phyloP scores from a whole-genome alignment of 2,888 invertebrate genomes.

The Leptura quadrifasciata region DNA sequence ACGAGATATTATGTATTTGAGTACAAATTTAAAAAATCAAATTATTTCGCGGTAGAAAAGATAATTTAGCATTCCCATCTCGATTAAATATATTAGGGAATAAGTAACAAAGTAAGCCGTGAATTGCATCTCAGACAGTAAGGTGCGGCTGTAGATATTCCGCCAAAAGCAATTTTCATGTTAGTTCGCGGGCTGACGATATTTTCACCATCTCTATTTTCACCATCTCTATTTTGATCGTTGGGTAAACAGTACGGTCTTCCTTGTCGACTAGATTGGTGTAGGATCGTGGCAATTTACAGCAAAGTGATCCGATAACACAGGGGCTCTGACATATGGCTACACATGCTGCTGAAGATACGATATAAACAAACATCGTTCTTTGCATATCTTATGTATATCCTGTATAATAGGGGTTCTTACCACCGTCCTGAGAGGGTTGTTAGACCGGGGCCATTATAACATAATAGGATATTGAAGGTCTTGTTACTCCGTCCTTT shows the following conservation, averaged over 20 bases:
- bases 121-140: conserved; percentile 61
- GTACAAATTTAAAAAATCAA: conserved; percentile 18
- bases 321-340: conserved; percentile 72
- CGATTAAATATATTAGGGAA: conserved; percentile 65
- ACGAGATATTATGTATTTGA: background rate
- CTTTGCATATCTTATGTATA: conserved; percentile 73
- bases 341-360: conserved; percentile 72
- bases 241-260: conserved; percentile 41
- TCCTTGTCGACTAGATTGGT: conserved; percentile 67
- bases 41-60: background rate
- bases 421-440: conserved; percentile 65
- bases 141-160: conserved; percentile 63
- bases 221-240: conserved; percentile 61
- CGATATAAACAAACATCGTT: conserved; percentile 73
- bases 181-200: conserved; percentile 68
- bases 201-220: conserved; percentile 64
- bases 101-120: conserved; percentile 66
- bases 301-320: conserved; percentile 73
- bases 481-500: conserved; percentile 64
- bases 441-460: conserved; percentile 69
- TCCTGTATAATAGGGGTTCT: conserved; percentile 66
- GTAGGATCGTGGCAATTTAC: conserved; percentile 72
- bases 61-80: conserved; percentile 51
- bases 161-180: conserved; percentile 70
- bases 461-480: conserved; percentile 71